Evolutionary conservation across 1,140 invertebrate species (phyloP).

Genomic region (Sycophaga agraensis): DNA sequence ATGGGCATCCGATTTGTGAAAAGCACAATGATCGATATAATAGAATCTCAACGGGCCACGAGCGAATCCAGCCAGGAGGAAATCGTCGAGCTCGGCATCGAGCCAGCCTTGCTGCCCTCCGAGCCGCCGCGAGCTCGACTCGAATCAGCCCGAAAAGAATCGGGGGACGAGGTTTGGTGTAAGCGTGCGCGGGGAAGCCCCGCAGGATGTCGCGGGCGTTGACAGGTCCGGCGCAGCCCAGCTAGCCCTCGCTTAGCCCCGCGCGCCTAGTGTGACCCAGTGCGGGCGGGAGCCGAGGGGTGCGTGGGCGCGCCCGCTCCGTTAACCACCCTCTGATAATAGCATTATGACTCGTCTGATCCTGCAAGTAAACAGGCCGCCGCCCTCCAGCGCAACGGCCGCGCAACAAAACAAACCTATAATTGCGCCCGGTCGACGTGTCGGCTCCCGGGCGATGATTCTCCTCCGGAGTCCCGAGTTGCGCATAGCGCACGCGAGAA

Average conservation of each 20-base stretch:
- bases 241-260: not conserved
- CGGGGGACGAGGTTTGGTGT: not conserved
- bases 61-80: not conserved
- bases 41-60: too few species aligned
- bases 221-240: not conserved
- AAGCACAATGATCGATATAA: too few species aligned
- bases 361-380: slow-evolving; percentile 52
- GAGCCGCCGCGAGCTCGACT: too few species aligned
- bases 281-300: not conserved
- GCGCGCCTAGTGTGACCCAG: not conserved
- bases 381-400: too few species aligned
- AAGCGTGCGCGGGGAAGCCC: not conserved
- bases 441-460: too few species aligned
- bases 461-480: too few species aligned
- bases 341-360: slow-evolving; percentile 52
- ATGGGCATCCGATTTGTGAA: too few species aligned
- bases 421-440: too few species aligned
- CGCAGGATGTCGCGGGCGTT: slow-evolving; percentile 4
- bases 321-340: slow-evolving; percentile 50
- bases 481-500: too few species aligned
- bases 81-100: too few species aligned
- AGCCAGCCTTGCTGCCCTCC: not conserved
- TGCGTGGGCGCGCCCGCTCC: slow-evolving; percentile 36
- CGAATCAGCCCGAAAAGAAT: too few species aligned
- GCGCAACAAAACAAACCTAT: too few species aligned